Conservation (phyloP, 2,797 vertebrate genomes). For the Rhabdomys pumilio region DNA sequence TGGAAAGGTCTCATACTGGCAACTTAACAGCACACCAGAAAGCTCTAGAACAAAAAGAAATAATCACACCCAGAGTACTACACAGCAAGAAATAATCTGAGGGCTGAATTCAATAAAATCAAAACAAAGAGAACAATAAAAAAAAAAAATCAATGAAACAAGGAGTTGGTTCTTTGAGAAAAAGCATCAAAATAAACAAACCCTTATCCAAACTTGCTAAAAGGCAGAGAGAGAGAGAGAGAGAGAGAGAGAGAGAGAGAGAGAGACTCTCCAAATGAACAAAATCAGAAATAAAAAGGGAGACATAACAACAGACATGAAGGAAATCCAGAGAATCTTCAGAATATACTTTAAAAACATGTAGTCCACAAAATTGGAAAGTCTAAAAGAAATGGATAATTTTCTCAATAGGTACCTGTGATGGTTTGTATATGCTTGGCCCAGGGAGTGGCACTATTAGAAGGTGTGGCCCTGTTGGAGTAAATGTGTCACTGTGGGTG, state of each 20-base stretch:
- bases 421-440: background rate
- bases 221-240: background rate
- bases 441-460: background rate
- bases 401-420: background rate
- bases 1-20: background rate
- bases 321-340: background rate
- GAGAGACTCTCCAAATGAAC: background rate
- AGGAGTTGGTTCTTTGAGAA: background rate
- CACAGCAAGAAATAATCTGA: background rate
- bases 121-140: background rate
- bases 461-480: background rate
- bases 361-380: background rate
- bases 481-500: background rate
- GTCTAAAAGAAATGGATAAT: background rate
- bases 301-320: background rate
- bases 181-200: background rate
- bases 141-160: background rate
- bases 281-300: background rate
- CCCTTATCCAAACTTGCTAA: background rate
- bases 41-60: background rate
- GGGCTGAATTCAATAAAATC: background rate
- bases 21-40: background rate
- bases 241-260: too few species aligned
- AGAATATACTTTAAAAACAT: background rate
- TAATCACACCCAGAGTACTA: background rate